These are phyloP conservation scores for Ptilonorhynchus violaceus DNA, from an alignment of 2,113 vertebrate species.

Conservation along the genomic window DNA sequence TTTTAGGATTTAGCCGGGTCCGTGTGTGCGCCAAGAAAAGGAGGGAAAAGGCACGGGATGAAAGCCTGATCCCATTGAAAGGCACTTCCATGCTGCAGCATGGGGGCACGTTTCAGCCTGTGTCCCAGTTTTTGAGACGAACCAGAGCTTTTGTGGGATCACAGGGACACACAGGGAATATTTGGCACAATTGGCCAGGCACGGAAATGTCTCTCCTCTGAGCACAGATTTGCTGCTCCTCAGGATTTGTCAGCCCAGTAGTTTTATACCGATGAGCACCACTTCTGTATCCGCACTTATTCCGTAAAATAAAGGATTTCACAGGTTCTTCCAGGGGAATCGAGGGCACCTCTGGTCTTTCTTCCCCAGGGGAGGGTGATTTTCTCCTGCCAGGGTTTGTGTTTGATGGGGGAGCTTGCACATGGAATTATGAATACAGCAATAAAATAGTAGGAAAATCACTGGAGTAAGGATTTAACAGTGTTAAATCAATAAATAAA, in stretches of 20 bases:
- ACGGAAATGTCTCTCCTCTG: neutral
- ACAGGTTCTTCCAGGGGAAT: neutral
- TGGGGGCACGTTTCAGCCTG: neutral
- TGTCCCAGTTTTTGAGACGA: neutral
- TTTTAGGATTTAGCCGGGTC: neutral
- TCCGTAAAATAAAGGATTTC: neutral
- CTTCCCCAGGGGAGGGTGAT: neutral
- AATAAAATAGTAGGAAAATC: neutral
- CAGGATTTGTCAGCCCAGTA: neutral
- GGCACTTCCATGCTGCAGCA: neutral
- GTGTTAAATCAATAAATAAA: neutral
- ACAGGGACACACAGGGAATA: neutral
- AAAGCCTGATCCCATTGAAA: neutral
- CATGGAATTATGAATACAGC: neutral
- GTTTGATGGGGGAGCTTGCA: neutral
- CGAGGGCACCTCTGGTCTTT: neutral
- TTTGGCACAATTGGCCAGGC: neutral
- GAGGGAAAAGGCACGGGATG: neutral
- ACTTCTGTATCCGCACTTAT: fast-evolving
- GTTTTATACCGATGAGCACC: neutral
- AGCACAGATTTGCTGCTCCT: neutral
- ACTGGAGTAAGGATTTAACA: neutral
- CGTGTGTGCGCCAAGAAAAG: neutral
- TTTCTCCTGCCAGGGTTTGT: neutral
- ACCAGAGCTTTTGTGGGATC: neutral